Evolutionary conservation across 2,888 invertebrate genomes (phyloP).

Genomic region (Barypeithes pellucidus): DNA sequence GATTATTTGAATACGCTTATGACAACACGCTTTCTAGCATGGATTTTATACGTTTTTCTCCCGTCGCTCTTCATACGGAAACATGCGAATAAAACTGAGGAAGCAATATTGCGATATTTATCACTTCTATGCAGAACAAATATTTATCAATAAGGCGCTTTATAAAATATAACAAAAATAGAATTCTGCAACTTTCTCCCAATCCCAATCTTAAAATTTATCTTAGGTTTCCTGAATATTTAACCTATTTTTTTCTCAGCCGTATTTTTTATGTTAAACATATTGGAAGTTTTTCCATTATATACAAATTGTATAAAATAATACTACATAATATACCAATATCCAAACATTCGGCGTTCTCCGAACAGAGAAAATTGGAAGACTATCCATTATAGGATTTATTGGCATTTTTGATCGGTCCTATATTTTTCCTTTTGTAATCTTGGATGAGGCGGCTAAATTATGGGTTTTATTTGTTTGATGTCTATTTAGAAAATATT

Average conservation of each 20-base stretch:
- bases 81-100: too few species aligned
- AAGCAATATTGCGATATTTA: too few species aligned
- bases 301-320: slow-evolving; percentile 44
- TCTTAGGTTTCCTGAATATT: slow-evolving; percentile 6
- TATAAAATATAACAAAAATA: neutral
- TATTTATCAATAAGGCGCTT: too few species aligned
- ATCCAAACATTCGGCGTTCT: slow-evolving; percentile 27
- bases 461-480: slow-evolving; percentile 24
- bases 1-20: too few species aligned
- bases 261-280: slow-evolving; percentile 24
- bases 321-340: slow-evolving; percentile 36
- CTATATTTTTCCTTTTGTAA: slow-evolving; percentile 33
- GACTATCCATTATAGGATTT: slow-evolving; percentile 42
- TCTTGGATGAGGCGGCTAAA: slow-evolving; percentile 11
- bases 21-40: too few species aligned
- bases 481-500: slow-evolving; percentile 18
- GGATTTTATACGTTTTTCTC: too few species aligned
- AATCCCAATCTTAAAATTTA: neutral
- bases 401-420: slow-evolving; percentile 34
- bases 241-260: neutral
- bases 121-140: too few species aligned
- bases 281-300: slow-evolving; percentile 30
- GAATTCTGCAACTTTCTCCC: neutral
- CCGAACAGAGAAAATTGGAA: slow-evolving; percentile 42
- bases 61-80: too few species aligned